phyloP scores from a whole-genome alignment of 2,113 vertebrate species.

The Peucedramus taeniatus region DNA sequence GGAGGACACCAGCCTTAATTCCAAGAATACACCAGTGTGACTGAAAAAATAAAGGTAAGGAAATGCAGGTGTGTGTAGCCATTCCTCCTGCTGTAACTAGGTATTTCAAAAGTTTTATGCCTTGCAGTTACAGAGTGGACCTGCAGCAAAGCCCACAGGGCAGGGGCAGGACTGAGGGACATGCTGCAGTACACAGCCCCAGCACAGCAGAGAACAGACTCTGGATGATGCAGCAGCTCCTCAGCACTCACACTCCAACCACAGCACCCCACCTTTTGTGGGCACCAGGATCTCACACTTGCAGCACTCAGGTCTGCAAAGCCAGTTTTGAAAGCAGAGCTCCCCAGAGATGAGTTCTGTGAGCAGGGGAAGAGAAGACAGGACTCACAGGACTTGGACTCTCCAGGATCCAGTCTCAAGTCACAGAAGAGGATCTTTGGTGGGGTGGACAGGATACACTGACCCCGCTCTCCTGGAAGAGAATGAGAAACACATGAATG shows the following conservation, averaged over 20 bases:
- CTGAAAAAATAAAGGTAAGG: neutral
- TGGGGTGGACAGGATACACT: slow-evolving; percentile 95
- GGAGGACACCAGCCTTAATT: neutral
- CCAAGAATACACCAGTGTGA: neutral
- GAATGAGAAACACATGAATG: neutral
- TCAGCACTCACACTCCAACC: neutral
- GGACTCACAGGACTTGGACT: slow-evolving; percentile 84
- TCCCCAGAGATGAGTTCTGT: neutral
- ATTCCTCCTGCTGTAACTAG: neutral
- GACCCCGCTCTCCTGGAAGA: slow-evolving; percentile 88
- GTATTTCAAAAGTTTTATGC: neutral
- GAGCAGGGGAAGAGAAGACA: neutral
- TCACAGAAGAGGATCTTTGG: slow-evolving; percentile 99
- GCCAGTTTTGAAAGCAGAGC: neutral
- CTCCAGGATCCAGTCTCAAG: slow-evolving; percentile 90
- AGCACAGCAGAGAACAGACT: accelerated
- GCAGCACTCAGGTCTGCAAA: neutral
- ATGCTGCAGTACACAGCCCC: accelerated
- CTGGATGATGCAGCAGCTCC: neutral
- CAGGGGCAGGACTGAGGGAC: neutral
- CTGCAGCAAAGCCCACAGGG: accelerated
- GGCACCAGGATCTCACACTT: neutral
- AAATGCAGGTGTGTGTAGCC: neutral
- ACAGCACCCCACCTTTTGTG: accelerated
- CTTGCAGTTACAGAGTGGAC: neutral